A percentile compares a stretch with the other conserved stretches of the same genome.
Conservation (phyloP, 2,113 vertebrate genomes). For the Megaceryle maxima region DNA sequence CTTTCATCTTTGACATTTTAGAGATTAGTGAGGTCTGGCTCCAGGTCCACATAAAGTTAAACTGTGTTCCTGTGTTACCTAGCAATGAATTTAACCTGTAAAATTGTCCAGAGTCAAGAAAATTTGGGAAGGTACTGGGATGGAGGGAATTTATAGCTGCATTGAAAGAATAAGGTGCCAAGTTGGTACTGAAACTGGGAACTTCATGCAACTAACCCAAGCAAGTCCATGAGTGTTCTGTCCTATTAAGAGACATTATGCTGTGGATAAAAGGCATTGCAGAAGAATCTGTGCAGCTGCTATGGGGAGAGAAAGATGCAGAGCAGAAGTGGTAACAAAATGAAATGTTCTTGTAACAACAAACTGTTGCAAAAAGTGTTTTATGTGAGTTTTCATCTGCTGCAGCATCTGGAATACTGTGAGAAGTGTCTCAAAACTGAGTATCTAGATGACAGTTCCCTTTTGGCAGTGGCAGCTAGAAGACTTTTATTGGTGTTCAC, state of each 20-base stretch:
- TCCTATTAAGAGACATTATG: background rate
- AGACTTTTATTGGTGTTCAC: background rate
- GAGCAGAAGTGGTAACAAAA: background rate
- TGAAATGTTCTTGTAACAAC: background rate
- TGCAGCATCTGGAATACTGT: background rate
- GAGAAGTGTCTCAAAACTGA: background rate
- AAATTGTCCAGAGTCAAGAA: background rate
- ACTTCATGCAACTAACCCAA: background rate
- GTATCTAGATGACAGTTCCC: background rate
- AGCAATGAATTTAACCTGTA: background rate
- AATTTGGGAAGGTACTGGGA: background rate
- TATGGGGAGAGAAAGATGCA: background rate
- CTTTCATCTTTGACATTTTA: background rate
- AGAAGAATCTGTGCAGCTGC: background rate
- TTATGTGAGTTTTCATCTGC: background rate
- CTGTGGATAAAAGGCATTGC: background rate
- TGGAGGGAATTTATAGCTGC: background rate
- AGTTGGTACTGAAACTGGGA: background rate
- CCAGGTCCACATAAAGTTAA: background rate
- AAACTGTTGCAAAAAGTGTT: background rate
- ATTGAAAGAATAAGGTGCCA: background rate
- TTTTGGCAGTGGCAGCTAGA: background rate
- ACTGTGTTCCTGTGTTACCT: background rate
- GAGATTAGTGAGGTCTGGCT: background rate
- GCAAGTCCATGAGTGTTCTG: background rate